These are phyloP conservation scores for Vicugna pacos DNA, from an alignment of 2,113 vertebrate genomes.

Conservation along the genomic window DNA sequence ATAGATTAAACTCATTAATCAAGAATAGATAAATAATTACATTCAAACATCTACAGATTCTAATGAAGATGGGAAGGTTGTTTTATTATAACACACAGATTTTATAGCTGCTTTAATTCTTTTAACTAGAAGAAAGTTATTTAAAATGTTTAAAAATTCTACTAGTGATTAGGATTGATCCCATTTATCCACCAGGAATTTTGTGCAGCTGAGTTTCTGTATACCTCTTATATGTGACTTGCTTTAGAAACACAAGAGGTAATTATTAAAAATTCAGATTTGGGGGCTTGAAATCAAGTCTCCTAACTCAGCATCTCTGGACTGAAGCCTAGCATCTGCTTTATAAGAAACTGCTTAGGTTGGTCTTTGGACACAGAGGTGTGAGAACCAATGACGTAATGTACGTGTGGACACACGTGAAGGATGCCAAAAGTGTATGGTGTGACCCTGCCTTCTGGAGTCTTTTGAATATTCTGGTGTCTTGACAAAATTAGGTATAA, in stretches of 20 bases:
- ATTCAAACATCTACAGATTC: not conserved
- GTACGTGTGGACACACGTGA: too few species aligned
- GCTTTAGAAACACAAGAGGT: not conserved
- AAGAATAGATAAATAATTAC: not conserved
- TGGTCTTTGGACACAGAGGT: not conserved
- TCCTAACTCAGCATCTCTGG: not conserved
- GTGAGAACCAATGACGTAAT: not conserved
- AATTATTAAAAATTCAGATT: not conserved
- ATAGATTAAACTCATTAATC: not conserved
- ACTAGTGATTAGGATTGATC: not conserved
- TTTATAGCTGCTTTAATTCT: not conserved
- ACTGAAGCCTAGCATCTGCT: not conserved
- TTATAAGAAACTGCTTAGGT: not conserved
- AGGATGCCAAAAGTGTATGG: not conserved
- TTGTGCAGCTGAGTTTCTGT: not conserved
- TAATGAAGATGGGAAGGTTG: not conserved
- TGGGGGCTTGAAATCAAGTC: not conserved
- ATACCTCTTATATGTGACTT: not conserved
- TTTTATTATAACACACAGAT: not conserved
- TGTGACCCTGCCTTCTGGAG: not conserved
- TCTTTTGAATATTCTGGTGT: not conserved
- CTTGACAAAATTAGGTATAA: not conserved
- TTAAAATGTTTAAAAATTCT: not conserved
- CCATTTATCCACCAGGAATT: not conserved
- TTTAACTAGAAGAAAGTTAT: not conserved